Evolutionary conservation across 2,888 invertebrate genomes (phyloP).

Genomic region (Gastracanthus pulcherrimus): DNA sequence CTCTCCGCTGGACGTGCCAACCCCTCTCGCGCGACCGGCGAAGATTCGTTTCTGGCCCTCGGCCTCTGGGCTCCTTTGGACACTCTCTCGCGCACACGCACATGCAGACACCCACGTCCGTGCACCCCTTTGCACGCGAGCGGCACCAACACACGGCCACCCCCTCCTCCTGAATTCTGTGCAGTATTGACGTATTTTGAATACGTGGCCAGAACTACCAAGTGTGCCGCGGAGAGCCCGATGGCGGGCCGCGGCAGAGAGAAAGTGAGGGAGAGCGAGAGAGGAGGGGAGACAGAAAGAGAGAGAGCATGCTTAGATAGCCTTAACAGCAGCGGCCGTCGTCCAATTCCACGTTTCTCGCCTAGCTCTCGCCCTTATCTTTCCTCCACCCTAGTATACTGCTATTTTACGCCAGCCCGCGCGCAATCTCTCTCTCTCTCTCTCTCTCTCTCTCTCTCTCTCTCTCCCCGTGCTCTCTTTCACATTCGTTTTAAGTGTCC

Average conservation of each 20-base stretch:
- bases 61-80: slow-evolving; percentile 16
- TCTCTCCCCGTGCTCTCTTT: slow-evolving; percentile 48
- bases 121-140: no score
- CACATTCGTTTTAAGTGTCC: slow-evolving; percentile 48
- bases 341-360: slow-evolving; percentile 37
- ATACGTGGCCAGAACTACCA: slow-evolving; percentile 12
- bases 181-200: slow-evolving; percentile 57
- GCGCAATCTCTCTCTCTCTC: neutral
- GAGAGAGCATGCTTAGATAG: slow-evolving; percentile 22
- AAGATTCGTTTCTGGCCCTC: slow-evolving; percentile 36
- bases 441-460: neutral
- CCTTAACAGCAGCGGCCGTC: slow-evolving; percentile 2
- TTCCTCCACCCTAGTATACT: neutral
- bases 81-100: neutral
- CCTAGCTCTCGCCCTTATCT: slow-evolving; percentile 39
- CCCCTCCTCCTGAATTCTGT: slow-evolving; percentile 35
- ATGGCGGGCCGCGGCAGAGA: neutral
- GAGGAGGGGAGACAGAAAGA: neutral
- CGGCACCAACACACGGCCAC: neutral
- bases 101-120: neutral
- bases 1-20: slow-evolving; percentile 1
- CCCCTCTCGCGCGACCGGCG: neutral
- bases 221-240: neutral
- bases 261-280: neutral
- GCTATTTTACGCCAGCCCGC: slow-evolving; percentile 33